Evolutionary conservation across 53 echinoderm and acorn worm species (phyloP).

Genomic region (Mesocentrotus franciscanus): DNA sequence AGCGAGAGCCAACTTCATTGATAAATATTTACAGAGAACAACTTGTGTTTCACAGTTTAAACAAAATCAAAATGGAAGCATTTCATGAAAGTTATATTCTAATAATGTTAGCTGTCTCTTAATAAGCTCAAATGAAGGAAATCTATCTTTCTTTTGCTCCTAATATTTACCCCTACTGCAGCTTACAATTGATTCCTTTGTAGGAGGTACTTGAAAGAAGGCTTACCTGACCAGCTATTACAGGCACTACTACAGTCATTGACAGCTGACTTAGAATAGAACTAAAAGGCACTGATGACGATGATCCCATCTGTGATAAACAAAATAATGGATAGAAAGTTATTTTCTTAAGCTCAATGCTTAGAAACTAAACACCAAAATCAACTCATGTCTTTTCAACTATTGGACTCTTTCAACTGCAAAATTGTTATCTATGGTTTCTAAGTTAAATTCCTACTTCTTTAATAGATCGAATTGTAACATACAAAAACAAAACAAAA

Average conservation of each 20-base stretch:
- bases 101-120: no score
- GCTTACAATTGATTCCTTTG: no score
- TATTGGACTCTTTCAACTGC: not conserved
- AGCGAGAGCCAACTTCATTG: no score
- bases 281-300: conserved; percentile 90
- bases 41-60: no score
- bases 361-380: not conserved
- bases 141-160: no score
- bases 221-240: conserved; percentile 85
- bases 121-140: no score
- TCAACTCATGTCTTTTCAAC: not conserved
- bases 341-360: not conserved
- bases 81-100: no score
- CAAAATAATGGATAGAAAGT: not conserved
- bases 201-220: not conserved
- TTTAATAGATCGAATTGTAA: not conserved
- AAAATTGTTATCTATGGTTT: not conserved
- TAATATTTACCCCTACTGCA: no score
- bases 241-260: conserved; percentile 90
- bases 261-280: conserved; percentile 89
- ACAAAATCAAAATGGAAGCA: no score
- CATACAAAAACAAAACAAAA: not conserved
- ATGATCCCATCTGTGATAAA: conserved; percentile 87
- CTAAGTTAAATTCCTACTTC: no score
- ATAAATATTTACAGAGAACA: no score